Evolutionary conservation across 2,888 invertebrate genomes (phyloP).

Genomic region (Lottia scabra): DNA sequence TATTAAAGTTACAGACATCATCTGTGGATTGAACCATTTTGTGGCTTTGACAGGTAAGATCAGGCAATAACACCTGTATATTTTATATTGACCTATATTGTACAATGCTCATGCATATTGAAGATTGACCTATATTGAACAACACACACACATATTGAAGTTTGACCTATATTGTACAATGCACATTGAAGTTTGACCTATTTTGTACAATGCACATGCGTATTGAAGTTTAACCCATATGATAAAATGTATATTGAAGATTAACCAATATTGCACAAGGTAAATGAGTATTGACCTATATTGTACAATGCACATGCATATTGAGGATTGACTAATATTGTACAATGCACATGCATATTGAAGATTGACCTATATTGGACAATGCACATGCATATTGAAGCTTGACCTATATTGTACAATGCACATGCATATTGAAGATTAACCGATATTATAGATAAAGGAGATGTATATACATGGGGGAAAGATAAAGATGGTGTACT

Average conservation of each 20-base stretch:
- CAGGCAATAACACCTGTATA: not conserved
- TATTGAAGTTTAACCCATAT: not conserved
- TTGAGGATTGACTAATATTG: not conserved
- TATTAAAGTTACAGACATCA: constrained; percentile 72
- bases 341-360: not conserved
- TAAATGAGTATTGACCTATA: too few species aligned
- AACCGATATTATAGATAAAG: constrained; percentile 71
- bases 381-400: too few species aligned
- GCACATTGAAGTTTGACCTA: too few species aligned
- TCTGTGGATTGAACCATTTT: constrained; percentile 75
- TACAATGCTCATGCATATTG: not conserved
- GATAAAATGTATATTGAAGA: too few species aligned
- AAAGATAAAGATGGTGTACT: constrained; percentile 85
- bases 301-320: not conserved
- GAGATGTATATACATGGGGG: constrained; percentile 94
- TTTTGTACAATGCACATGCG: constrained; percentile 34
- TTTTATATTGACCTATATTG: not conserved
- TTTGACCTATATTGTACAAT: not conserved
- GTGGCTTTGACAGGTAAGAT: constrained; percentile 80
- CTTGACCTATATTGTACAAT: not conserved
- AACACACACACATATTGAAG: too few species aligned
- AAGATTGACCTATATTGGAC: too few species aligned
- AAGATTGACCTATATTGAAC: too few species aligned
- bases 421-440: too few species aligned
- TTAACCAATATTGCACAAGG: too few species aligned